Percentiles rank a stretch among this genome's conserved stretches.
Evolutionary conservation across 2,888 invertebrate genomes (phyloP).

Genomic region (Habrosyne pyritoides): DNA sequence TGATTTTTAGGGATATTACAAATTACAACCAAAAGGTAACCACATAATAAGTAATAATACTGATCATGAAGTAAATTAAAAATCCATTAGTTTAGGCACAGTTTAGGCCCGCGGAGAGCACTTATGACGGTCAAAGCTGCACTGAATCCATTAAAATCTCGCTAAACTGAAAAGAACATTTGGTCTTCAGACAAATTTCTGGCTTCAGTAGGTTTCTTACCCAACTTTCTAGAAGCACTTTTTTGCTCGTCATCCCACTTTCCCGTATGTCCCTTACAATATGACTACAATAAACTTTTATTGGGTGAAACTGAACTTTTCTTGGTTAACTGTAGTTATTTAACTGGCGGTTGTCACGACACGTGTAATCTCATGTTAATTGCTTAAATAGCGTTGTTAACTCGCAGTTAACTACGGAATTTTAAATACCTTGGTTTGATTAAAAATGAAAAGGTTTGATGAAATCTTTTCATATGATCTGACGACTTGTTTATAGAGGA

Average conservation of each 20-base stretch:
- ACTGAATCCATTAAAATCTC: too few relatives aligned
- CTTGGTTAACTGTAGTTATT: constrained; percentile 19
- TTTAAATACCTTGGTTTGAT: constrained; percentile 13
- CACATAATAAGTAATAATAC: too few relatives aligned
- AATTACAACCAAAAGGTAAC: too few relatives aligned
- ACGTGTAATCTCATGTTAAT: constrained; percentile 31
- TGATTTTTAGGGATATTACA: too few relatives aligned
- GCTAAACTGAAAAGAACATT: too few relatives aligned
- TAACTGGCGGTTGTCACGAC: constrained; percentile 29
- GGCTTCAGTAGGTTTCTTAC: not conserved
- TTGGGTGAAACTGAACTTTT: constrained; percentile 22
- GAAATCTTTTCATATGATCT: constrained; percentile 13
- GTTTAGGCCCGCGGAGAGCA: too few relatives aligned
- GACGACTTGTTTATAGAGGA: not conserved
- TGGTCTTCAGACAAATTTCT: too few relatives aligned
- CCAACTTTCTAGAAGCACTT: not conserved
- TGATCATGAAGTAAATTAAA: too few relatives aligned
- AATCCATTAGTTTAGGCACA: too few relatives aligned
- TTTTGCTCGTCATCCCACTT: not conserved
- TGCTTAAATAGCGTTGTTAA: constrained; percentile 32
- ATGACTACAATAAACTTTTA: constrained; percentile 19
- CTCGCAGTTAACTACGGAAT: constrained; percentile 3
- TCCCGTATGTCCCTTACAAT: not conserved
- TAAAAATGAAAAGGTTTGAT: constrained; percentile 23
- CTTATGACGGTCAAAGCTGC: too few relatives aligned